Conservation (phyloP, 2,797 vertebrate genomes). For the Chrysocyon brachyurus region DNA sequence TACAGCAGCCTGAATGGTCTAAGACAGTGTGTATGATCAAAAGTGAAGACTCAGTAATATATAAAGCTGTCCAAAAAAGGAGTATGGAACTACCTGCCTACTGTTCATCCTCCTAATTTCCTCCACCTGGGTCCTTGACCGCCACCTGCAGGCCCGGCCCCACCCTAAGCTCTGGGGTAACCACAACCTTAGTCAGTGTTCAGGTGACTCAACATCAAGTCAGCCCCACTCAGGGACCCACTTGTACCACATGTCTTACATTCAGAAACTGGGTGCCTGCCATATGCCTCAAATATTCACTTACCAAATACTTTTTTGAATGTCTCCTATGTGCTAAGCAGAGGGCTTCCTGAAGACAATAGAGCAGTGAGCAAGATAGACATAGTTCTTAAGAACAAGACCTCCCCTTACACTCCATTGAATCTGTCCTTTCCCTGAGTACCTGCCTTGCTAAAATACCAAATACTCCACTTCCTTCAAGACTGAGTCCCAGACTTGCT, state of each 20-base stretch:
- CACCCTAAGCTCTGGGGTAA: conserved; percentile 20
- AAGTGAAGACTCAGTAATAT: not conserved
- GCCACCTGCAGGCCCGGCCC: not conserved
- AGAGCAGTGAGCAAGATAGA: not conserved
- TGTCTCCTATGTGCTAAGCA: not conserved
- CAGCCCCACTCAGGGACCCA: conserved; percentile 17
- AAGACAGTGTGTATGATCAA: not conserved
- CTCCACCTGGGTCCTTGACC: not conserved
- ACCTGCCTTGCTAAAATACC: not conserved
- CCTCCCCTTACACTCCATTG: not conserved
- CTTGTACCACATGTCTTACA: not conserved
- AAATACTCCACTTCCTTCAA: not conserved
- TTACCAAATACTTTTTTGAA: conserved; percentile 2
- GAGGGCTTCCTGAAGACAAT: not conserved
- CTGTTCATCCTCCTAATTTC: not conserved
- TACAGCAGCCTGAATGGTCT: not conserved
- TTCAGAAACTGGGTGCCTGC: not conserved
- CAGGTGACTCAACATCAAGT: conserved; percentile 67
- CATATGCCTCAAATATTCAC: conserved; percentile 17
- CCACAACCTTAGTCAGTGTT: conserved; percentile 10
- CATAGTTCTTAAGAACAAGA: not conserved
- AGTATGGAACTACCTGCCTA: not conserved
- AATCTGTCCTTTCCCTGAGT: not conserved
- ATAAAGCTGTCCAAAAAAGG: not conserved
- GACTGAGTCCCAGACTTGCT: not conserved